phyloP scores from a whole-genome alignment of 2,888 invertebrate genomes.

The Aleiodes alternator region DNA sequence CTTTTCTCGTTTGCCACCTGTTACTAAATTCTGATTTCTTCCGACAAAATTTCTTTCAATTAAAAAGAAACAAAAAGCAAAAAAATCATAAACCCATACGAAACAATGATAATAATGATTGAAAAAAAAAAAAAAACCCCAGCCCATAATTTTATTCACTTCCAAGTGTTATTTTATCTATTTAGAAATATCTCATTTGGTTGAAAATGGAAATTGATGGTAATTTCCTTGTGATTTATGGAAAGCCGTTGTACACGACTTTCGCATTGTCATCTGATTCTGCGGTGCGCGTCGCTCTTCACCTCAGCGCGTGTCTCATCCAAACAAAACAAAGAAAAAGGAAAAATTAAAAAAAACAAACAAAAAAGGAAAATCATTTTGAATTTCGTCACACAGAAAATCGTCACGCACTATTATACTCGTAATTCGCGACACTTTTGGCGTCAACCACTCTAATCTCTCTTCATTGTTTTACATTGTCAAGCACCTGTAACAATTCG shows the following conservation, averaged over 20 bases:
- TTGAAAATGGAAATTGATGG: slow-evolving; percentile 33
- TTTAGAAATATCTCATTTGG: slow-evolving; percentile 34
- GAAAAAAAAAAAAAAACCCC: slow-evolving; percentile 5
- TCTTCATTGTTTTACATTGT: slow-evolving; percentile 16
- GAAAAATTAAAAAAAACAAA: not conserved
- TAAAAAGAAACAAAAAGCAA: no score
- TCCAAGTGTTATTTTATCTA: slow-evolving; percentile 21
- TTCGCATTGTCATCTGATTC: slow-evolving; percentile 37
- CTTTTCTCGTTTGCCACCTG: no score
- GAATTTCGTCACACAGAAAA: slow-evolving; percentile 53
- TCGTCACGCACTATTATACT: slow-evolving; percentile 49
- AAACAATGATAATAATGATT: no score
- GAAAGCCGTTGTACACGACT: slow-evolving; percentile 43
- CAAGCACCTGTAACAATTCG: slow-evolving; percentile 45
- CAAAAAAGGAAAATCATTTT: slow-evolving; percentile 46
- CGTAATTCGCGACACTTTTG: slow-evolving; percentile 42
- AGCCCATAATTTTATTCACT: slow-evolving; percentile 18
- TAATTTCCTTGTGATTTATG: slow-evolving; percentile 43
- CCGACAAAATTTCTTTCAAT: no score
- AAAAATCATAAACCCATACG: no score
- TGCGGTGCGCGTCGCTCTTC: slow-evolving; percentile 50
- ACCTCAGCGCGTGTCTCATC: slow-evolving; percentile 24
- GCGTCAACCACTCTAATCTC: slow-evolving; percentile 9
- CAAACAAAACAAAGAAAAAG: no score
- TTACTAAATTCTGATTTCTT: no score